Evolutionary conservation across 2,113 vertebrate species (phyloP), one percentile per base, ranked within the genome.

Genomic region (Brachypodius melanocephalos): DNA sequence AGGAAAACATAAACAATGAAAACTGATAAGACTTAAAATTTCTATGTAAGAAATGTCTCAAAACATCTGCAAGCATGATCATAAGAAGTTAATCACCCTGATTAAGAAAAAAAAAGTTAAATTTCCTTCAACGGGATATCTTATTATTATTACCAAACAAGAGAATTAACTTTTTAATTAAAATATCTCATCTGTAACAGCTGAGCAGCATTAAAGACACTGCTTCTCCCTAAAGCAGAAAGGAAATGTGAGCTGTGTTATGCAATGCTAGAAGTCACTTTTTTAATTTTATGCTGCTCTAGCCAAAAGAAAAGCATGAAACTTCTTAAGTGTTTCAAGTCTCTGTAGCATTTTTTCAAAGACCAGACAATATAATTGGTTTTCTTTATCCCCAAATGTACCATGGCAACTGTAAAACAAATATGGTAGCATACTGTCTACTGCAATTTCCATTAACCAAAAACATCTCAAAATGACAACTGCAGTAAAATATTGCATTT

Each of bases 81-180:
- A 45, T 75, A 89, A 78, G 63, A 90, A 90, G 86, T 83, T 93
- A 95, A 82, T 94, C 61, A 90, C 14, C 32, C 38, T 21, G 19
- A 84, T 59, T 69, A 61, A 81, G 63, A 65, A 58, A 79, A 55
- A 63, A 68, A 73, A 28, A 63, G n/a, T 52, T 69, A 69, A 2
- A 89, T 88, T 96, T 95, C 82, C 82, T 94, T 93, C 42, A 80
- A 80, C 63, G 87, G 84, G 92, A 85, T 92, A 85, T 92, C 75
- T 94, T 87, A n/a, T 77, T 78, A 91, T 63, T 96, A 73, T 38
- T 91, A 80, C 52, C 43, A 85, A 88, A 86, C 57, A 86, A 72
- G 21, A 79, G 17, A 89, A 93, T 93, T 63, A 74, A 83, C 40
- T 92, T 93, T 90, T 91, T 91, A 90, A 94, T 94, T 74, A 93